A percentile compares a stretch with the other conserved stretches of the same genome.
Conservation (phyloP, 2,113 vertebrate genomes). For the Odocoileus hemionus region DNA sequence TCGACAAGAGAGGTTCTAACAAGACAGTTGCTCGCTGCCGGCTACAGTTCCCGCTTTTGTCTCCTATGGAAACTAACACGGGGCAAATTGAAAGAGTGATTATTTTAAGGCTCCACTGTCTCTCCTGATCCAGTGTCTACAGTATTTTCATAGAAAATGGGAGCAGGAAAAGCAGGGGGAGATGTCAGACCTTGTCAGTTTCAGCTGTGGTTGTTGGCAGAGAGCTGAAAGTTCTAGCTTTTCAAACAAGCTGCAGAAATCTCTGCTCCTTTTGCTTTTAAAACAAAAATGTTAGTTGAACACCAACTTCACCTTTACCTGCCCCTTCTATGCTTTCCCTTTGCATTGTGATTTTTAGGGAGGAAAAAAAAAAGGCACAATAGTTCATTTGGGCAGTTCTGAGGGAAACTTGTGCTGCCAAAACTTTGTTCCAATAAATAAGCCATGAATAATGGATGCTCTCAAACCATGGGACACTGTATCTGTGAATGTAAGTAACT, state of each 20-base stretch:
- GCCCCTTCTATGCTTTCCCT: neutral
- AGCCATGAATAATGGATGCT: slow-evolving; percentile 29
- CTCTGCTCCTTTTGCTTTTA: slow-evolving; percentile 24
- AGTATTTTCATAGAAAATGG: slow-evolving; percentile 58
- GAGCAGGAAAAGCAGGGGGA: slow-evolving; percentile 54
- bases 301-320: neutral
- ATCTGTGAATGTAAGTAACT: neutral
- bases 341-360: neutral
- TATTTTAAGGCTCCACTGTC: slow-evolving; percentile 65
- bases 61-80: slow-evolving; percentile 79
- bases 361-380: neutral
- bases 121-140: slow-evolving; percentile 57
- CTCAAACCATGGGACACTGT: neutral
- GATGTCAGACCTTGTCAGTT: slow-evolving; percentile 64
- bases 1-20: slow-evolving; percentile 76
- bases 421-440: slow-evolving; percentile 36
- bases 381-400: neutral
- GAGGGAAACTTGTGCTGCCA: neutral
- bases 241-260: slow-evolving; percentile 62
- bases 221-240: slow-evolving; percentile 56
- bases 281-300: slow-evolving; percentile 19
- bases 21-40: slow-evolving; percentile 76
- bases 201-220: slow-evolving; percentile 62
- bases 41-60: slow-evolving; percentile 78
- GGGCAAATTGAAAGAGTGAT: slow-evolving; percentile 68